Evolutionary conservation across 2,113 vertebrate species (phyloP).

Genomic region (Microcebus griseorufus): DNA sequence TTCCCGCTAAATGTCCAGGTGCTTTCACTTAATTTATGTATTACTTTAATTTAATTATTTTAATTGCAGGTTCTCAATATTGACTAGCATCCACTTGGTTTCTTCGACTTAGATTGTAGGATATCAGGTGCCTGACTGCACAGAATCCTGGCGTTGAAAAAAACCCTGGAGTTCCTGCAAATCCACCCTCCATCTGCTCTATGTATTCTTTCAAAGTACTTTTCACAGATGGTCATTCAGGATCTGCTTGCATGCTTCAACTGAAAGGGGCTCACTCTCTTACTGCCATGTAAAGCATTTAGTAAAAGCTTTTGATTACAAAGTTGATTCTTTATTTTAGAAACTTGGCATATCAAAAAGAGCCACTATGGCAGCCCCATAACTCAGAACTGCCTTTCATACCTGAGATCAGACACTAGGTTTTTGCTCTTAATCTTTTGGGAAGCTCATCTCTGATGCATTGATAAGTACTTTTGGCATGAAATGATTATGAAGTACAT

Average conservation of each 20-base stretch:
- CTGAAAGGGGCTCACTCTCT: background rate
- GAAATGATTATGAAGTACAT: background rate
- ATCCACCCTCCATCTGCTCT: background rate
- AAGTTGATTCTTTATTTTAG: background rate
- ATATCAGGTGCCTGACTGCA: background rate
- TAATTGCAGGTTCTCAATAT: background rate
- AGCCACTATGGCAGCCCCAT: background rate
- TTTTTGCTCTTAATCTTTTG: slow-evolving; percentile 10
- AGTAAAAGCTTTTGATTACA: background rate
- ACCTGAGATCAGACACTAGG: background rate
- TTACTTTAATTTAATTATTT: slow-evolving; percentile 13
- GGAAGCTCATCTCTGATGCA: background rate
- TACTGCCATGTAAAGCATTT: background rate
- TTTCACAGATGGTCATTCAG: background rate
- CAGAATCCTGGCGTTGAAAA: background rate
- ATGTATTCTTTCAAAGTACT: background rate
- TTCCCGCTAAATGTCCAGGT: background rate
- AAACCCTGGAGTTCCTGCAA: background rate
- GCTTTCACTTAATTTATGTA: background rate
- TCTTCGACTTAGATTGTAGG: background rate
- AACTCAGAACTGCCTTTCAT: slow-evolving; percentile 5
- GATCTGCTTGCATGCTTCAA: background rate
- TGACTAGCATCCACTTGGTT: background rate
- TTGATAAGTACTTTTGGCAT: background rate
- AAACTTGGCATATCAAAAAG: background rate